Percentiles rank a stretch among this genome's conserved stretches.
phyloP scores from a whole-genome alignment of 2,888 invertebrate genomes.

The Caenorhabditis angaria region DNA sequence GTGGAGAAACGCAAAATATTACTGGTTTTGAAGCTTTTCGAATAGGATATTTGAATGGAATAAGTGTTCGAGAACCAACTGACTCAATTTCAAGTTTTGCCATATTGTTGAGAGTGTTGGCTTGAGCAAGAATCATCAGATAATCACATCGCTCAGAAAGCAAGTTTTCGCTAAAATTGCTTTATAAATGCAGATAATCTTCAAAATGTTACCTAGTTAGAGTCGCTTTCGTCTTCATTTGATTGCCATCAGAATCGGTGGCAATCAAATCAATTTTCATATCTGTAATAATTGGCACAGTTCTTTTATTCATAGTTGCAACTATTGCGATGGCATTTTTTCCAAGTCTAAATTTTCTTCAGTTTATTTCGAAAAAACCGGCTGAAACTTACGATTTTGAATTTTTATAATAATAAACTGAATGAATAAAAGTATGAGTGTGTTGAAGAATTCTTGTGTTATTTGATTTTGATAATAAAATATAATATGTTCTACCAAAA shows the following conservation, averaged over 20 bases:
- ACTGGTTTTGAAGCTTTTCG: conserved; percentile 7
- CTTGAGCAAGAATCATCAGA: conserved; percentile 17
- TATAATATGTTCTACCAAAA: not conserved
- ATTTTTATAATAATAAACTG: conserved; percentile 22
- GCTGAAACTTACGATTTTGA: conserved; percentile 25
- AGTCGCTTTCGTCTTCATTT: not conserved
- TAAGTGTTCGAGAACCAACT: too few species aligned
- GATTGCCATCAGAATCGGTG: conserved; percentile 7
- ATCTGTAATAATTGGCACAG: not conserved
- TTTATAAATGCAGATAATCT: too few species aligned
- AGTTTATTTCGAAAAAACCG: not conserved
- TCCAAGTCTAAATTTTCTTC: conserved; percentile 9
- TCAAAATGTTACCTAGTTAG: conserved; percentile 16
- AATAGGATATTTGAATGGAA: conserved; percentile 8
- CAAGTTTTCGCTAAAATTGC: conserved; percentile 23
- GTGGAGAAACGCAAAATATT: conserved; percentile 13
- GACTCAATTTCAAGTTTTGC: conserved; percentile 26
- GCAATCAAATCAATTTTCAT: not conserved
- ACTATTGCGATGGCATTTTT: conserved; percentile 22
- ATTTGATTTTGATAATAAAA: not conserved
- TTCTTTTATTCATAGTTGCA: conserved; percentile 17
- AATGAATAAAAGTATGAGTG: conserved; percentile 23
- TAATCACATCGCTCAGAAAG: conserved; percentile 30
- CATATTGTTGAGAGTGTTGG: conserved; percentile 23
- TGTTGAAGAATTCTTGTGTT: not conserved